A percentile compares a stretch with the other conserved stretches of the same genome.
Conservation (phyloP, 2,113 vertebrate genomes). For the Macrotus californicus region DNA sequence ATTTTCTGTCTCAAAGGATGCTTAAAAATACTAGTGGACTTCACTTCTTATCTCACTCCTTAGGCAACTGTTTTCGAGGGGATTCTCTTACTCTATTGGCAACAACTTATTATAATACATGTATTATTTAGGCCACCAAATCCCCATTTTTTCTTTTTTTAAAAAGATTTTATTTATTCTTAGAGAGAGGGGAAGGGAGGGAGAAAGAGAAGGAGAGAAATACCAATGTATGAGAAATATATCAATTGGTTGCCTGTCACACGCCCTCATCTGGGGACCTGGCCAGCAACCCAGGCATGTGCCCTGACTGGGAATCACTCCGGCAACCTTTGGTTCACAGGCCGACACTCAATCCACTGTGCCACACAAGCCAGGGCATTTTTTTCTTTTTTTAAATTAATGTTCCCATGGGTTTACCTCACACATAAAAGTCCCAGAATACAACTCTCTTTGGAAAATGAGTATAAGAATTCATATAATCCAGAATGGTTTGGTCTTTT, state of each 20-base stretch:
- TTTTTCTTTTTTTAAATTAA: background rate
- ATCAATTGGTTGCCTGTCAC: too few relatives aligned
- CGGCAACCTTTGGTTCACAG: too few relatives aligned
- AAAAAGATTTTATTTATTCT: too few relatives aligned
- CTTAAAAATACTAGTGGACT: constrained; percentile 13
- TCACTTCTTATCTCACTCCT: background rate
- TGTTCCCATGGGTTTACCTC: background rate
- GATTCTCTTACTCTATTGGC: background rate
- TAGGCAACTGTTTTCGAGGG: background rate
- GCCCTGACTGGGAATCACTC: too few relatives aligned
- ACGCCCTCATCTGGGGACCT: too few relatives aligned
- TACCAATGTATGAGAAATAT: too few relatives aligned
- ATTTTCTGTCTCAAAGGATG: background rate
- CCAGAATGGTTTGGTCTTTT: background rate
- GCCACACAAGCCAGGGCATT: too few relatives aligned
- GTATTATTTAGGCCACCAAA: background rate
- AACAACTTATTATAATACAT: background rate
- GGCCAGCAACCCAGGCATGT: too few relatives aligned
- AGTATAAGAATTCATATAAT: constrained; percentile 19
- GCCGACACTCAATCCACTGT: too few relatives aligned
- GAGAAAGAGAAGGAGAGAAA: too few relatives aligned
- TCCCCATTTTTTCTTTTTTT: background rate
- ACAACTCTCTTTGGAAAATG: constrained; percentile 37
- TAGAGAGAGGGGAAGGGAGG: too few relatives aligned
- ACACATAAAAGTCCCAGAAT: background rate